Conservation (phyloP, 2,888 invertebrate genomes). For the Abrostola triplasia region DNA sequence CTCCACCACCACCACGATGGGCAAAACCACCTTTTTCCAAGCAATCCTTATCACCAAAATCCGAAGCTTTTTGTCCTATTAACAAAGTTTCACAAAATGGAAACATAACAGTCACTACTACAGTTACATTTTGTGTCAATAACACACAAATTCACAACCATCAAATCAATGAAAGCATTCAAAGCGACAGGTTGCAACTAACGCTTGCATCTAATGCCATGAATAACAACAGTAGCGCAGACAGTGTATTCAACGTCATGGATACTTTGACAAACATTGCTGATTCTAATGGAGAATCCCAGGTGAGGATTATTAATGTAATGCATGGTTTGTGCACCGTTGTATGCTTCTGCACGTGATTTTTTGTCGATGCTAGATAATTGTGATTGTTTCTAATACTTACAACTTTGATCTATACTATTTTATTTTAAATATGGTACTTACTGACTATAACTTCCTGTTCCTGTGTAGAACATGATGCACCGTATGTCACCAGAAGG, state of each 20-base stretch:
- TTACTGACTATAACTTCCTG: constrained; percentile 74
- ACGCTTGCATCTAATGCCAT: constrained; percentile 86
- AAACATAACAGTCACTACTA: constrained; percentile 95
- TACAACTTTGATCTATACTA: constrained; percentile 50
- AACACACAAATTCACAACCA: constrained; percentile 87
- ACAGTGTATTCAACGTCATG: constrained; percentile 75
- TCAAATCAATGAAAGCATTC: constrained; percentile 84
- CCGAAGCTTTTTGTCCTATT: constrained; percentile 83
- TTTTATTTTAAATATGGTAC: constrained; percentile 54
- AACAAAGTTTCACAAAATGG: constrained; percentile 87
- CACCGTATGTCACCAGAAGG: constrained; percentile 92
- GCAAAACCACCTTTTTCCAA: constrained; percentile 91
- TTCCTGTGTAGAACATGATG: constrained; percentile 89
- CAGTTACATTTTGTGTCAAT: constrained; percentile 94
- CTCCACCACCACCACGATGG: constrained; percentile 95
- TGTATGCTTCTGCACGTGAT: constrained; percentile 60
- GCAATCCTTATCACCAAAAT: constrained; percentile 82
- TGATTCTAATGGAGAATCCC: constrained; percentile 78
- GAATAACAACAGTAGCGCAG: constrained; percentile 81
- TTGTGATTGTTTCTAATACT: constrained; percentile 63
- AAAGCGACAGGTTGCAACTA: constrained; percentile 85
- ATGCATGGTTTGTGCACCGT: constrained; percentile 66
- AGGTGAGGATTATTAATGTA: constrained; percentile 74
- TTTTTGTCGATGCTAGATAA: constrained; percentile 42
- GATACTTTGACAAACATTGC: constrained; percentile 74